These are phyloP conservation scores for Caradrina kadenii DNA, from an alignment of 2,888 invertebrate genomes.

Conservation along the genomic window DNA sequence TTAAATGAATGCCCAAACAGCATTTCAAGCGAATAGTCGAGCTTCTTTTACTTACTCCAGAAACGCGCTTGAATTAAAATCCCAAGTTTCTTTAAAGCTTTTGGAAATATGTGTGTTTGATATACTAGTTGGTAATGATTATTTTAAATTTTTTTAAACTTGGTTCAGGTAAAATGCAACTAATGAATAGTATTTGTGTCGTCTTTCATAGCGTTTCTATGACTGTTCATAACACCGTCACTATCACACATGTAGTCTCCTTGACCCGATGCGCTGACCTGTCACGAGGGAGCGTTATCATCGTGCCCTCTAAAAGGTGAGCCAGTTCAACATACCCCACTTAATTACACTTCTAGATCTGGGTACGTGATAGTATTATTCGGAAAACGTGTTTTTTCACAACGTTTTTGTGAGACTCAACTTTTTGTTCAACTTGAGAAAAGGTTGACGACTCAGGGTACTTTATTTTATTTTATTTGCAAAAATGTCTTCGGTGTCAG, in stretches of 20 bases:
- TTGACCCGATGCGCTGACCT: slow-evolving; percentile 27
- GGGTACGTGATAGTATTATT: slow-evolving; percentile 42
- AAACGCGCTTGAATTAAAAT: not conserved
- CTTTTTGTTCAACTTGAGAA: slow-evolving; percentile 37
- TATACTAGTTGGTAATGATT: too few species aligned
- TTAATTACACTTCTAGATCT: slow-evolving; percentile 35
- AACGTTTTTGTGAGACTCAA: slow-evolving; percentile 12
- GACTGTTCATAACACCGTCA: slow-evolving; percentile 7
- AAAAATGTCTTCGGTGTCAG: not conserved
- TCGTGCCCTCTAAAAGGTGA: slow-evolving; percentile 46
- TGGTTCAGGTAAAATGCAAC: not conserved
- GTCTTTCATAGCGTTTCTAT: not conserved
- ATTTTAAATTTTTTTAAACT: not conserved
- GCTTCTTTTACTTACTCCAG: not conserved
- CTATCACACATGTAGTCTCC: slow-evolving; percentile 10
- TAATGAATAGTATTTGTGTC: not conserved
- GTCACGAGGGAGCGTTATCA: slow-evolving; percentile 29
- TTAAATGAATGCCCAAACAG: not conserved
- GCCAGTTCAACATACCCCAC: slow-evolving; percentile 43
- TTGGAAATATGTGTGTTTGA: too few species aligned
- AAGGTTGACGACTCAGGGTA: slow-evolving; percentile 23
- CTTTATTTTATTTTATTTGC: slow-evolving; percentile 45
- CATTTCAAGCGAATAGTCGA: not conserved
- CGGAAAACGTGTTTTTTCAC: slow-evolving; percentile 21
- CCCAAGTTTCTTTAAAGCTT: not conserved